phyloP scores from a whole-genome alignment of 2,888 invertebrate species.

The Erynnis tages region DNA sequence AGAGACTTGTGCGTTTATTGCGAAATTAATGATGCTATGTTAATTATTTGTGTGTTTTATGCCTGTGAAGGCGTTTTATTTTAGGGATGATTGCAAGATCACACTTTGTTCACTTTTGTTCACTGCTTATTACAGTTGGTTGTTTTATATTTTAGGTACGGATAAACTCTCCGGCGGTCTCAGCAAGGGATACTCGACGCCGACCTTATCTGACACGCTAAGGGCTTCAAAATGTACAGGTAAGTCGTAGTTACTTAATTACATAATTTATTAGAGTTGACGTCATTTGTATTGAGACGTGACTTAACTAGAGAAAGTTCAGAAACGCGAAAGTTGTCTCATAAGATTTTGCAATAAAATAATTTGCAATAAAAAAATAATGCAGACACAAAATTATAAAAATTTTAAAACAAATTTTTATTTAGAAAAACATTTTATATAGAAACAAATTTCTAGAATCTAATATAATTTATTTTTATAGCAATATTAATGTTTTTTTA shows the following conservation, averaged over 20 bases:
- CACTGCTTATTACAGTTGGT: not conserved
- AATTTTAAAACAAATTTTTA: too few species aligned
- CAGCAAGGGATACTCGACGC: constrained; percentile 69
- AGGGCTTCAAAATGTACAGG: constrained; percentile 74
- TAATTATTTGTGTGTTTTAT: constrained; percentile 1
- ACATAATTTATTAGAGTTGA: too few species aligned
- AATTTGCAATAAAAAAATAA: too few species aligned
- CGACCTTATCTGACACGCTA: constrained; percentile 68
- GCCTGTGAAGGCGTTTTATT: not conserved
- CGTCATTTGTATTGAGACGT: too few species aligned
- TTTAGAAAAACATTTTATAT: too few species aligned
- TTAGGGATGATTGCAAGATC: not conserved
- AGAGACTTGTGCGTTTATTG: constrained; percentile 45
- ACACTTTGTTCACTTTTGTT: not conserved
- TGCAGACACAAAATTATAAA: too few species aligned
- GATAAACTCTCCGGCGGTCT: constrained; percentile 68
- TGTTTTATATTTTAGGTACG: constrained; percentile 47
- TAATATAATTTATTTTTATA: too few species aligned
- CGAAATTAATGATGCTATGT: constrained; percentile 28
- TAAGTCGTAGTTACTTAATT: constrained; percentile 43
- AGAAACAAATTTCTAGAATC: too few species aligned
- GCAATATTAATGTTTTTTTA: too few species aligned
- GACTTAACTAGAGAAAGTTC: too few species aligned
- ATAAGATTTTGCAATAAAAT: too few species aligned
- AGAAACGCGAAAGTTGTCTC: too few species aligned